Base-by-base conservation (phyloP, 35 echinoderm and acorn worm genomes). In the Apostichopus japonicus region DNA sequence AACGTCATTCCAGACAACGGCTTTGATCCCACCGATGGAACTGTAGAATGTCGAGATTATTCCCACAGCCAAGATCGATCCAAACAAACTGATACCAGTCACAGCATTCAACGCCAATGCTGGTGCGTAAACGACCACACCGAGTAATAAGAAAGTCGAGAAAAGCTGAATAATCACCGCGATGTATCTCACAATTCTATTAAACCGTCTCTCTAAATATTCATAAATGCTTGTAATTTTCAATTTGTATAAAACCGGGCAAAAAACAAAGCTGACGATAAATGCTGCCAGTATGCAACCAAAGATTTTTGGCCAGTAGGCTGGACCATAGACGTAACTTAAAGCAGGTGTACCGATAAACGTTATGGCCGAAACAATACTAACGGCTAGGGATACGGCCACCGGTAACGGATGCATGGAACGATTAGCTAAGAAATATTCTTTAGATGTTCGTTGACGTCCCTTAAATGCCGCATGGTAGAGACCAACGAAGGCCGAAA, bases 31-130 rank as follows among this genome's bases (percentile, higher is more conserved):
- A 5, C 77, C 91, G 23, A 92, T 83, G 1, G 91, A 33, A 21
- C 65, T 92, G 24, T 92, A 92, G 44, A 92, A 92, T 15, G 91
- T 92, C 24, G 53, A 92, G 65, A 83, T 25, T n/a, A 84, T 17
- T 24, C 91, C 91, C 0, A 92, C 59, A 5, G 91, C 55, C 5
- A 92, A 5, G 25, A 84, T 92, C 0, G 91, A 84, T 16, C 65
- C 61, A 27, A 14, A 10, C 6, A 92, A 6, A 51, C 91, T 92
- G 33, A 92, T 23, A 14, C 91, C 91, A 65, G 91, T 92, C 8
- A 84, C 91, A 13, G 91, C 91, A 54, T 70, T 92, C n/a, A 92
- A 53, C 10, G 91, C 91, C 10, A 92, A 56, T 15, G 79, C 54
- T 5, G 91, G 91, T 10, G 91, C 91, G 51, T 92, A 89, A 24